phyloP scores from a whole-genome alignment of 2,797 vertebrate genomes.

The Cichlasoma orientale region DNA sequence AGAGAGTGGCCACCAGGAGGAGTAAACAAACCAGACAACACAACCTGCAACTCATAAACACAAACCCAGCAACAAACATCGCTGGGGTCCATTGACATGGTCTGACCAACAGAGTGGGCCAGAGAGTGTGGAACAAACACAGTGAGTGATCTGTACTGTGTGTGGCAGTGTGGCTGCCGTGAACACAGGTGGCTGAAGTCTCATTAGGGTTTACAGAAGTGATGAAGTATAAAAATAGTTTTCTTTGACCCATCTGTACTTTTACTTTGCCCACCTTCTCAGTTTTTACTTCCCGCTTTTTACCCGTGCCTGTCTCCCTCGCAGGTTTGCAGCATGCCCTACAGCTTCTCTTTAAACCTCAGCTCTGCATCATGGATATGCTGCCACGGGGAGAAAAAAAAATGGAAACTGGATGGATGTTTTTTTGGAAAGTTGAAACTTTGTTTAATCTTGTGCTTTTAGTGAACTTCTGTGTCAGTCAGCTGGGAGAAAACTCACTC shows the following conservation, averaged over 20 bases:
- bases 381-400: slow-evolving; percentile 65
- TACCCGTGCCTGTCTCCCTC: slow-evolving; percentile 12
- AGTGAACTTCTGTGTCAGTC: slow-evolving; percentile 69
- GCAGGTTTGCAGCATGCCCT: slow-evolving; percentile 65
- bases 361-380: slow-evolving; percentile 40
- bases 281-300: neutral
- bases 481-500: slow-evolving; percentile 68
- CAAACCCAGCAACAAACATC: slow-evolving; percentile 58
- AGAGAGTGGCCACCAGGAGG: slow-evolving; percentile 84
- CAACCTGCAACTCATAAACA: slow-evolving; percentile 71
- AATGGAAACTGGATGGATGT: slow-evolving; percentile 56
- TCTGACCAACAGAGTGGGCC: slow-evolving; percentile 72
- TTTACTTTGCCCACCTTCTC: slow-evolving; percentile 8
- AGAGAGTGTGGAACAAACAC: slow-evolving; percentile 58
- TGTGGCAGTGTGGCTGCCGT: neutral
- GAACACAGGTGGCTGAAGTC: slow-evolving; percentile 33
- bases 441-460: slow-evolving; percentile 75
- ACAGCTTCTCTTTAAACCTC: slow-evolving; percentile 71
- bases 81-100: slow-evolving; percentile 42
- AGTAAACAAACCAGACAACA: slow-evolving; percentile 86
- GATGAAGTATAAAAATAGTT: slow-evolving; percentile 3
- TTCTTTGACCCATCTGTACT: slow-evolving; percentile 4
- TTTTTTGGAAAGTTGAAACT: slow-evolving; percentile 68
- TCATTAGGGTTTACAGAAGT: neutral
- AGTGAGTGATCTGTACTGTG: neutral